These are phyloP conservation scores for Eudemis profundana DNA, from an alignment of 2,888 invertebrate species.

Conservation along the genomic window DNA sequence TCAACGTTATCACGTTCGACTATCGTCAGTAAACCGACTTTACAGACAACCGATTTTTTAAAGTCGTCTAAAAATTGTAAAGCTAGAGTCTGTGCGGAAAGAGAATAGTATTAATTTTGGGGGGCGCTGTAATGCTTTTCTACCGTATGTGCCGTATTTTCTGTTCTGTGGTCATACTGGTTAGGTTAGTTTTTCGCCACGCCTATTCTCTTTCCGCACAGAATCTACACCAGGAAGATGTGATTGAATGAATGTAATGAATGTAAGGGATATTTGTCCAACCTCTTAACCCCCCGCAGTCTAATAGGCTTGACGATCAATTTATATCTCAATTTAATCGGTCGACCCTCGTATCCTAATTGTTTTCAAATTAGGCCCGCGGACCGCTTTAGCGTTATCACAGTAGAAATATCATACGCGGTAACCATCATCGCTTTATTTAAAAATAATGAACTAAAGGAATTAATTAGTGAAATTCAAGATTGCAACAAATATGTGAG, in stretches of 20 bases:
- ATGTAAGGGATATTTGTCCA: constrained; percentile 8
- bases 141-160: too few relatives aligned
- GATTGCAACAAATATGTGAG: too few relatives aligned
- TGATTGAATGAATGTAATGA: neutral
- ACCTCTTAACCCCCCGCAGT: constrained; percentile 5
- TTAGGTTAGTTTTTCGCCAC: too few relatives aligned
- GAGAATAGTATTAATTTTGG: too few relatives aligned
- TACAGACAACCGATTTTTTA: too few relatives aligned
- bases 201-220: too few relatives aligned
- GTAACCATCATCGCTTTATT: neutral
- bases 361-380: constrained; percentile 55
- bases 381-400: constrained; percentile 30
- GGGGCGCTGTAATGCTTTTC: too few relatives aligned
- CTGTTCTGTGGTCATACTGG: too few relatives aligned
- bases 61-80: neutral
- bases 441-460: neutral
- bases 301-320: constrained; percentile 25
- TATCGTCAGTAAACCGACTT: too few relatives aligned
- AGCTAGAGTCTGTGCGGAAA: too few relatives aligned
- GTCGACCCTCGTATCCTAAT: constrained; percentile 54
- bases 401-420: neutral
- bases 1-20: too few relatives aligned
- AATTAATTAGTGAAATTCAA: neutral
- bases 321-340: constrained; percentile 32
- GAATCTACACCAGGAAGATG: too few relatives aligned